Percentiles rank a stretch among this genome's conserved stretches.
Conservation (phyloP, 92 coral and sea anemone species). For the Paramuricea clavata region DNA sequence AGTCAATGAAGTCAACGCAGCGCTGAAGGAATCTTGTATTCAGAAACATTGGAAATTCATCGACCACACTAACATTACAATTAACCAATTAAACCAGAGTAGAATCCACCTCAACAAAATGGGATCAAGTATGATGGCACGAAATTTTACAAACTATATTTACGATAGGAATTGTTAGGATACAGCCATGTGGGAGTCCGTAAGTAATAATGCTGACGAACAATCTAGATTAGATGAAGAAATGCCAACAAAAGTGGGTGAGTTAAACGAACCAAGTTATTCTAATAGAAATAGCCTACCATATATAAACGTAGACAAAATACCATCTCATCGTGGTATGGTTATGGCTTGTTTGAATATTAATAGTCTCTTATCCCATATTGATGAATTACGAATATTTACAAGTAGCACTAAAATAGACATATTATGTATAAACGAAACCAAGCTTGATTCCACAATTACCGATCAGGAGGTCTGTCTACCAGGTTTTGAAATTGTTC, state of each 20-base stretch:
- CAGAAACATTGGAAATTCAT: neutral
- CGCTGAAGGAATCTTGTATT: too few relatives aligned
- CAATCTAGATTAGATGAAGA: neutral
- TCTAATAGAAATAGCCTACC: too few relatives aligned
- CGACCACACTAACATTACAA: neutral
- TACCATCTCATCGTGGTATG: neutral
- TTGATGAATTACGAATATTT: slow-evolving; percentile 2
- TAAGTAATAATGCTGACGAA: neutral
- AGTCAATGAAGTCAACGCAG: too few relatives aligned
- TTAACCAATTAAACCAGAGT: slow-evolving; percentile 52
- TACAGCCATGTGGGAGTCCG: neutral
- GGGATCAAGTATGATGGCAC: slow-evolving; percentile 34
- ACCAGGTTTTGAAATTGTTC: slow-evolving; percentile 1
- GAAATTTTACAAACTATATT: too few relatives aligned
- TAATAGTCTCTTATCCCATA: neutral
- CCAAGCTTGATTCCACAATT: neutral
- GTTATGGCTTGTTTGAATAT: neutral
- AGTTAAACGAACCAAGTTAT: neutral
- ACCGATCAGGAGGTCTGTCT: neutral
- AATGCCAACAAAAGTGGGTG: neutral
- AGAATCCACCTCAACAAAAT: slow-evolving; percentile 47
- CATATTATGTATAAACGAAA: neutral
- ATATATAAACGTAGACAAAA: too few relatives aligned
- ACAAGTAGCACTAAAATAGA: neutral
- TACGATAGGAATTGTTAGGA: neutral